A percentile compares a stretch with the other conserved stretches of the same genome.
Evolutionary conservation across 2,888 invertebrate species (phyloP).

Genomic region (Argynnis bischoffii): DNA sequence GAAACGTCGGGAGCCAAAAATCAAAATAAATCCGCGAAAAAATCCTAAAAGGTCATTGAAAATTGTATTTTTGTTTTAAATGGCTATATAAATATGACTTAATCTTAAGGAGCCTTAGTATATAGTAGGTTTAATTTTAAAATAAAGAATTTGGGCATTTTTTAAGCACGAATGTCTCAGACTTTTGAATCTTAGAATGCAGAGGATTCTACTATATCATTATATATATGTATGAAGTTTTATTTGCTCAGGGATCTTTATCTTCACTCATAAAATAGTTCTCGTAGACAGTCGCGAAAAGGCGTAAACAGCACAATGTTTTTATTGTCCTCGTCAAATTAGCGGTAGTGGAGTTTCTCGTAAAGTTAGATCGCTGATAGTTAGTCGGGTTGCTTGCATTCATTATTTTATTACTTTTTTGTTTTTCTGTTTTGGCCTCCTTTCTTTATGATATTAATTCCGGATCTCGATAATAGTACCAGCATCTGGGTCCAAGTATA

Average conservation of each 20-base stretch:
- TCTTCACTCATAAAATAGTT: neutral
- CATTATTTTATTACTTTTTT: slow-evolving; percentile 14
- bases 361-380: slow-evolving; percentile 21
- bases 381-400: slow-evolving; percentile 17
- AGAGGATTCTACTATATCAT: no score
- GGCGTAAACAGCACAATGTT: slow-evolving; percentile 16
- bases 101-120: no score
- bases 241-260: neutral
- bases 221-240: neutral
- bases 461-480: neutral
- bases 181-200: no score
- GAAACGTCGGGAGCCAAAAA: no score
- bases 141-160: neutral
- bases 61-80: neutral
- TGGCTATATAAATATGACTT: neutral
- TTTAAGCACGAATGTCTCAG: neutral
- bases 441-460: slow-evolving; percentile 1
- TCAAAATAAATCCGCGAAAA: no score
- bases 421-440: neutral
- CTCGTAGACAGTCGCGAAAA: slow-evolving; percentile 2
- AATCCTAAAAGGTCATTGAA: no score
- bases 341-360: slow-evolving; percentile 22
- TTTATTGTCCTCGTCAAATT: slow-evolving; percentile 30
- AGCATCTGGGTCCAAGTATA: no score
- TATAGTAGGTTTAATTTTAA: no score